These are phyloP conservation scores for Eurytoma californica DNA, from an alignment of 2,888 invertebrate species.

Conservation along the genomic window DNA sequence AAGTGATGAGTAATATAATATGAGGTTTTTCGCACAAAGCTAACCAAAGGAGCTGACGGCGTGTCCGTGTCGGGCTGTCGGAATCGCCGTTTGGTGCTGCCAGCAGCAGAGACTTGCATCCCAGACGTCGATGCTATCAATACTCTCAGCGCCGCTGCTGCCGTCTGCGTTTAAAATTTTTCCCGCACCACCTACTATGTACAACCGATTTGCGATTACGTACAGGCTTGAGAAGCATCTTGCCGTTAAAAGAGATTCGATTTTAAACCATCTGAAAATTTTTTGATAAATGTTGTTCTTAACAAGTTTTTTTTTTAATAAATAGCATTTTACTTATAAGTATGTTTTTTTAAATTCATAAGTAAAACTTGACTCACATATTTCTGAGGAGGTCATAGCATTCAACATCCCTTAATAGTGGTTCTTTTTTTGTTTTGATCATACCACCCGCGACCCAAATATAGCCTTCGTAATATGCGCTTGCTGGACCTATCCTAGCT, in stretches of 20 bases:
- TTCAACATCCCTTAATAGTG: conserved; percentile 79
- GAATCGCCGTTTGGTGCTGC: conserved; percentile 79
- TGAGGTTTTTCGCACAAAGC: neutral
- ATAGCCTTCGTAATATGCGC: conserved; percentile 79
- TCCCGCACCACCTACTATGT: conserved; percentile 82
- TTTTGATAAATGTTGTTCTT: neutral
- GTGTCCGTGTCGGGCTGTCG: conserved; percentile 82
- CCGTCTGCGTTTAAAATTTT: conserved; percentile 67
- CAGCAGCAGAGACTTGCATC: conserved; percentile 78
- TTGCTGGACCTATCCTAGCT: conserved; percentile 80
- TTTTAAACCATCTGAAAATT: neutral
- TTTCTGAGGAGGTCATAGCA: conserved; percentile 80
- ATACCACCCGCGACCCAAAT: conserved; percentile 87
- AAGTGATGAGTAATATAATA: too few relatives aligned
- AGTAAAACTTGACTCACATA: conserved; percentile 74
- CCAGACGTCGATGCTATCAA: conserved; percentile 80
- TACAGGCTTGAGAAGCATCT: conserved; percentile 69
- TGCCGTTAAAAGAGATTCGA: conserved; percentile 64
- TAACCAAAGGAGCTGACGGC: conserved; percentile 81
- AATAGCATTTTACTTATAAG: too few relatives aligned
- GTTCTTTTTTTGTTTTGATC: conserved; percentile 78
- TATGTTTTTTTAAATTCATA: neutral
- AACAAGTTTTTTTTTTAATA: neutral
- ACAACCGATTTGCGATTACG: conserved; percentile 76
- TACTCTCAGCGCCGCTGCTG: conserved; percentile 77